These are phyloP conservation scores for Condylura cristata DNA, from an alignment of 2,113 vertebrate species.

Conservation along the genomic window DNA sequence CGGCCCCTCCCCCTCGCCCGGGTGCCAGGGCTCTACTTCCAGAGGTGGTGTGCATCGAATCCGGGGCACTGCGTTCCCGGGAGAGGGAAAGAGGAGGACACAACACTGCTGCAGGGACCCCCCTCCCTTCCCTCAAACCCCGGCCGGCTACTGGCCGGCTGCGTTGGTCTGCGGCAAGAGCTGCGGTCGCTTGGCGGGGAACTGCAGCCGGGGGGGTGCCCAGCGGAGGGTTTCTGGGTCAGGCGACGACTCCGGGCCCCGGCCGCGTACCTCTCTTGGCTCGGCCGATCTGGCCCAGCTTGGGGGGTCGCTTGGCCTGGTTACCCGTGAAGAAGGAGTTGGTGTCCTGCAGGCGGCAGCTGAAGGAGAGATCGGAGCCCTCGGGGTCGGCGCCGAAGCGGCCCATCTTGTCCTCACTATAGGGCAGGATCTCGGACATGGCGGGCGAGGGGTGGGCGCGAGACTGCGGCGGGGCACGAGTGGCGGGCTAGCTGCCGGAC, in stretches of 20 bases:
- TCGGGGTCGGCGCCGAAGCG: conserved; percentile 95
- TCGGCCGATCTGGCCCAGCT: conserved; percentile 97
- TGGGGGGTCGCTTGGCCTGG: conserved; percentile 97
- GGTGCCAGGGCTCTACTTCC: conserved; percentile 50
- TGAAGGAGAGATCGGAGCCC: conserved; percentile 96
- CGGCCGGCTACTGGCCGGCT: conserved; percentile 39
- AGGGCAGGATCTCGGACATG: conserved; percentile 98
- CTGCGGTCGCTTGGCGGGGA: conserved; percentile 37
- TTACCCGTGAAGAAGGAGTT: conserved; percentile 95
- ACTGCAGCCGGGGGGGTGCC: conserved; percentile 49
- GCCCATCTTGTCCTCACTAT: conserved; percentile 98
- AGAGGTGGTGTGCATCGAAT: conserved; percentile 66
- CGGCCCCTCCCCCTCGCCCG: conserved; percentile 70
- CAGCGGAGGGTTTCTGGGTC: conserved; percentile 76
- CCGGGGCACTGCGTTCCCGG: conserved; percentile 71
- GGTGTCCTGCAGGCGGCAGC: conserved; percentile 98
- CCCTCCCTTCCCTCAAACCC: not conserved
- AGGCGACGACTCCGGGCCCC: conserved; percentile 63
- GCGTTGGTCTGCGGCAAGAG: conserved; percentile 69
- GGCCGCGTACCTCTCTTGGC: conserved; percentile 93
- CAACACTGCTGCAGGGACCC: conserved; percentile 50
- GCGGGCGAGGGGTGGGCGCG: conserved; percentile 76
- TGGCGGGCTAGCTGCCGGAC: conserved; percentile 86
- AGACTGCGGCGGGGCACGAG: conserved; percentile 71
- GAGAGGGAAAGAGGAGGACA: conserved; percentile 58